Percentiles rank a stretch among this genome's conserved stretches.
Conservation (phyloP, 2,888 invertebrate genomes). For the Pollenia griseotomentosa region DNA sequence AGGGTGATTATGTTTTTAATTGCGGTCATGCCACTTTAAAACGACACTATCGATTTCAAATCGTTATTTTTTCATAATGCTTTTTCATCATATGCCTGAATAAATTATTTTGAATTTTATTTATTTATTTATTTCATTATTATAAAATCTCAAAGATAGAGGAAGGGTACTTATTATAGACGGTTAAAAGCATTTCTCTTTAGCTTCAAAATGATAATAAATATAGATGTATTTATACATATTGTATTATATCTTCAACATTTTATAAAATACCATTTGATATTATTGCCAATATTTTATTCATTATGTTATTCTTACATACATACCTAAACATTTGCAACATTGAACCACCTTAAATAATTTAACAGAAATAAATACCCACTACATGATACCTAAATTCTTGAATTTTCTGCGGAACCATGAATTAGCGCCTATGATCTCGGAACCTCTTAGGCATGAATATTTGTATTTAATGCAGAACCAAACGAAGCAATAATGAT, state of each 20-base stretch:
- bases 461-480: background rate
- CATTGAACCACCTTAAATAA: constrained; percentile 49
- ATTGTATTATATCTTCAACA: background rate
- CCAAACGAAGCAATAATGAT: no score
- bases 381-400: constrained; percentile 45
- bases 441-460: background rate
- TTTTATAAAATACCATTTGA: constrained; percentile 39
- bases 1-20: no score
- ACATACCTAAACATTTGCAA: constrained; percentile 37
- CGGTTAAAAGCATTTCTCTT: background rate
- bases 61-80: no score
- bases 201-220: background rate
- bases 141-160: no score
- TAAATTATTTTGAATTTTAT: no score
- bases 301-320: constrained; percentile 6
- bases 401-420: background rate
- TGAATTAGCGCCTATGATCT: constrained; percentile 8
- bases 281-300: constrained; percentile 41
- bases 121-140: no score
- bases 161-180: no score
- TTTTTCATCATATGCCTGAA: no score
- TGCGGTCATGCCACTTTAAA: no score
- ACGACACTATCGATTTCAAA: no score
- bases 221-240: background rate
- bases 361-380: background rate